Percentiles rank a stretch among this genome's conserved stretches.
These are phyloP conservation scores for Cyprinella venusta DNA, from an alignment of 2,797 vertebrate species.

Conservation along the genomic window DNA sequence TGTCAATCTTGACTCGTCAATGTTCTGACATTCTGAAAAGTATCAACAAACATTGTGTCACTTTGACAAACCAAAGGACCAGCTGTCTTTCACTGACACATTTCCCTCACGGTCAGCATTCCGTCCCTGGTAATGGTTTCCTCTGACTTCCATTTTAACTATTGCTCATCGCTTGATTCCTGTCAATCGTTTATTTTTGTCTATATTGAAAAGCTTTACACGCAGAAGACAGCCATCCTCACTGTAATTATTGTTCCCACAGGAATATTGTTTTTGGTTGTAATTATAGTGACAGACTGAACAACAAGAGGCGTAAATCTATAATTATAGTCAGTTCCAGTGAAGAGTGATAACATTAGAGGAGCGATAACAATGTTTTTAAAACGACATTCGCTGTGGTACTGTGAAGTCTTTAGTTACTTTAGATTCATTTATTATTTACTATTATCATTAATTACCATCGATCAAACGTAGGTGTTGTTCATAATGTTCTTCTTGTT, in stretches of 20 bases:
- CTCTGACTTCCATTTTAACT: background rate
- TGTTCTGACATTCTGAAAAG: constrained; percentile 43
- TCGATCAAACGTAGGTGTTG: background rate
- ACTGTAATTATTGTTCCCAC: constrained; percentile 2
- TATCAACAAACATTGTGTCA: constrained; percentile 40
- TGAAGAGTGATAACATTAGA: background rate
- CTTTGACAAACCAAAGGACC: constrained; percentile 5
- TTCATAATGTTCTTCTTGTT: background rate
- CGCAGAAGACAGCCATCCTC: background rate
- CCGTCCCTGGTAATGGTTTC: constrained; percentile 13
- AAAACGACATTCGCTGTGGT: background rate
- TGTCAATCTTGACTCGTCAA: constrained; percentile 38
- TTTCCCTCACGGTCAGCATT: constrained; percentile 5
- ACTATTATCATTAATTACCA: background rate
- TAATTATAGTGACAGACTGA: constrained; percentile 24
- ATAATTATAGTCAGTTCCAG: constrained; percentile 8
- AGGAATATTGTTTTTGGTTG: background rate
- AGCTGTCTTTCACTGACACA: constrained; percentile 38
- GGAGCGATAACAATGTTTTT: background rate
- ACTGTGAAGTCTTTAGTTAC: background rate
- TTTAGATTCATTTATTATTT: background rate
- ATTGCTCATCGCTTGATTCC: background rate
- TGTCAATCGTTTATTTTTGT: constrained; percentile 6
- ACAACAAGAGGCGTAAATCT: background rate
- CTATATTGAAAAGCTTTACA: background rate